Evolutionary conservation across 2,888 invertebrate species (phyloP).

Genomic region (Drosophila koepferae): DNA sequence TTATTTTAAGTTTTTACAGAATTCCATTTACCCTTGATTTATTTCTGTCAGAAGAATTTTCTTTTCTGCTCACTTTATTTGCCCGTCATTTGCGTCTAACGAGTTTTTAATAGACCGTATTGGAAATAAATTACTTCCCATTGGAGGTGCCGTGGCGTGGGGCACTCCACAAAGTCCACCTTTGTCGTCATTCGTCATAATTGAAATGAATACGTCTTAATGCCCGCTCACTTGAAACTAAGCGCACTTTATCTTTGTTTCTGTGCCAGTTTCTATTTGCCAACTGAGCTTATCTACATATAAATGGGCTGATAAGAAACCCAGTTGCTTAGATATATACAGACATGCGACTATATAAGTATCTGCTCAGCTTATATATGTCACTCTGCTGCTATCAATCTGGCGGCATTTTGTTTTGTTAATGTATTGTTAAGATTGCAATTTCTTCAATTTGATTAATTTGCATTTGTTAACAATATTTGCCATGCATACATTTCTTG

Average conservation of each 20-base stretch:
- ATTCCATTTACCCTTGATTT: neutral
- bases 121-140: slow-evolving; percentile 18
- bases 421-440: slow-evolving; percentile 20
- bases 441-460: slow-evolving; percentile 31
- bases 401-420: slow-evolving; percentile 34
- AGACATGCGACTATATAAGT: slow-evolving; percentile 3
- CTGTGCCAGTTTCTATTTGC: slow-evolving; percentile 44
- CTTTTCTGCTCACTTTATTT: neutral
- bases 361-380: slow-evolving; percentile 7
- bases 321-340: slow-evolving; percentile 19
- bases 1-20: neutral
- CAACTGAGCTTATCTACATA: slow-evolving; percentile 42
- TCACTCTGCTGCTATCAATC: slow-evolving; percentile 15
- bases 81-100: slow-evolving; percentile 11
- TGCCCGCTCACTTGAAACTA: slow-evolving; percentile 47
- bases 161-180: slow-evolving; percentile 13
- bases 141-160: slow-evolving; percentile 1
- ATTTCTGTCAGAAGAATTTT: neutral
- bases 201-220: slow-evolving; percentile 50
- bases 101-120: slow-evolving; percentile 35
- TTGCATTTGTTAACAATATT: slow-evolving; percentile 19
- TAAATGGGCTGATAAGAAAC: slow-evolving; percentile 39
- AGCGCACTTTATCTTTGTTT: slow-evolving; percentile 52
- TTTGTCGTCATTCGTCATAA: slow-evolving; percentile 63
- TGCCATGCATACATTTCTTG: neutral